Conservation (phyloP, 2,797 vertebrate species). For the Rhadinocentrus ornatus region DNA sequence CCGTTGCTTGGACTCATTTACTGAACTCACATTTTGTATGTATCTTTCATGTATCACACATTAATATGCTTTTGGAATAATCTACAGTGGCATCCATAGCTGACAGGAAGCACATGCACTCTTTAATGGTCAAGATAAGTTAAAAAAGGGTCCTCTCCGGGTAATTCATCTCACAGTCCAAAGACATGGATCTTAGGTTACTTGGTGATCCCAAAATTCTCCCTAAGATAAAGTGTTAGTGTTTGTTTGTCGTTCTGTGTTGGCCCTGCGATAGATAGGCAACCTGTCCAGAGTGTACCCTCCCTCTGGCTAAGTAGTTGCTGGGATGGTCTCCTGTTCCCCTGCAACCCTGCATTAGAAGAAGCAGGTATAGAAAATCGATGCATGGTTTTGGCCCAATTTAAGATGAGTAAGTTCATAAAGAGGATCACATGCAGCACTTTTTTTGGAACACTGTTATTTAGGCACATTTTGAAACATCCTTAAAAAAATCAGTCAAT, state of each 20-base stretch:
- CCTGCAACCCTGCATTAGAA: too few species aligned
- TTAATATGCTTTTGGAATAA: not conserved
- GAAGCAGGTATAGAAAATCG: too few species aligned
- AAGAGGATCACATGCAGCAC: not conserved
- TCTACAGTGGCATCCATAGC: not conserved
- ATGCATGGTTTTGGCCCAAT: too few species aligned
- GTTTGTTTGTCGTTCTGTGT: not conserved
- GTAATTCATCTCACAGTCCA: too few species aligned
- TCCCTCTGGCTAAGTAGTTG: too few species aligned
- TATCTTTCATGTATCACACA: constrained; percentile 3
- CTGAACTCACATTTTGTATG: not conserved
- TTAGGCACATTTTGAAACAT: not conserved
- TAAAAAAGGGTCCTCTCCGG: not conserved
- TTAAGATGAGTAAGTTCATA: too few species aligned
- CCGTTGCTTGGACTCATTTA: not conserved
- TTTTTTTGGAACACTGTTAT: not conserved
- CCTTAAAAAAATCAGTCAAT: not conserved
- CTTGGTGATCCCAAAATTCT: too few species aligned
- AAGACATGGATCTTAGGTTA: too few species aligned
- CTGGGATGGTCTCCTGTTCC: too few species aligned
- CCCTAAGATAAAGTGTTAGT: not conserved
- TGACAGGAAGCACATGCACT: not conserved
- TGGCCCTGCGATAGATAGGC: not conserved
- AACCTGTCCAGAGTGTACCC: too few species aligned
- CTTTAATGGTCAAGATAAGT: not conserved